Evolutionary conservation across 2,888 invertebrate species (phyloP).

Genomic region (Diogma glabrata): DNA sequence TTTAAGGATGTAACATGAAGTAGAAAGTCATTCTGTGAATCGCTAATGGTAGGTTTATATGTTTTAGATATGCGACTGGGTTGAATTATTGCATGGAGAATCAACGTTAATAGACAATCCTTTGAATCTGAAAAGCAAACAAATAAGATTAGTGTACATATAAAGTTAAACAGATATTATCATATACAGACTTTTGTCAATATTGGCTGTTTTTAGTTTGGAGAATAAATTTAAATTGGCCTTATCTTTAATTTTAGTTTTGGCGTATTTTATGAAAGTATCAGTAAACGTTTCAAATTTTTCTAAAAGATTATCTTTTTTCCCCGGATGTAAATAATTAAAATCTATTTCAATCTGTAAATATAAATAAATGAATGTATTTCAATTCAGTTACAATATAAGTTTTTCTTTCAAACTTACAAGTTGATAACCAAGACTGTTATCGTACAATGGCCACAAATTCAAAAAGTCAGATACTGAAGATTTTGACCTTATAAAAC

Average conservation of each 20-base stretch:
- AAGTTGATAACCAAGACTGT: neutral
- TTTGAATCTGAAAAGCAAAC: neutral
- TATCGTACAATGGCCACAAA: neutral
- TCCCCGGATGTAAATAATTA: neutral
- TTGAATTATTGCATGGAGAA: neutral
- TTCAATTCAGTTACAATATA: too few relatives aligned
- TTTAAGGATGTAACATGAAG: neutral
- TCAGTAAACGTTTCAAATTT: neutral
- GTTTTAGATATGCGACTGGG: neutral
- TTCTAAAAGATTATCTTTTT: neutral
- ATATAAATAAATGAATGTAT: neutral
- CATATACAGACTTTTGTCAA: too few relatives aligned
- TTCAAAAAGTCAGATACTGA: neutral
- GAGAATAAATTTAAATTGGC: neutral
- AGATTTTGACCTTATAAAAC: neutral
- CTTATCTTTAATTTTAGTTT: neutral
- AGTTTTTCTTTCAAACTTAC: too few relatives aligned
- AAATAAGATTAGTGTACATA: too few relatives aligned
- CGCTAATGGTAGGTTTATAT: neutral
- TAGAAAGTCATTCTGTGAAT: neutral
- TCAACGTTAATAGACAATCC: neutral
- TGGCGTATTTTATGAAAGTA: neutral
- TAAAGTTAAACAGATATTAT: too few relatives aligned
- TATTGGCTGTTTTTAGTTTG: neutral
- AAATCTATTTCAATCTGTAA: neutral